Evolutionary conservation across 2,888 invertebrate species (phyloP).

Genomic region (Caenorhabditis wallacei): DNA sequence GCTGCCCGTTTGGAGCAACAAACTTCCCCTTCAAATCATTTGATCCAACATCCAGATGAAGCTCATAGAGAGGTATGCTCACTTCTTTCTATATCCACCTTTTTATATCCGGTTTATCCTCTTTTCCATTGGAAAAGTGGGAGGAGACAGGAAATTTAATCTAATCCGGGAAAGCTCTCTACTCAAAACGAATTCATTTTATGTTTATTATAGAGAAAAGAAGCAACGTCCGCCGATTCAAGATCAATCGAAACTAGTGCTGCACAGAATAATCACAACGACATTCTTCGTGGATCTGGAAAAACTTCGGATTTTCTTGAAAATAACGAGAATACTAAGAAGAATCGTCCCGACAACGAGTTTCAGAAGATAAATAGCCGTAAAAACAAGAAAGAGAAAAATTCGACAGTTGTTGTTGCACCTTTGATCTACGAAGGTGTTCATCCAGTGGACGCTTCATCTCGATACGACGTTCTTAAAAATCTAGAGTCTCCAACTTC

Average conservation of each 20-base stretch:
- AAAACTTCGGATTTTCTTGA: conserved; percentile 15
- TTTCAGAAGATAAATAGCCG: conserved; percentile 61
- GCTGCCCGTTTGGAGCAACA: conserved; percentile 52
- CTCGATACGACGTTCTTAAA: conserved; percentile 68
- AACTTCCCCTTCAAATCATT: neutral
- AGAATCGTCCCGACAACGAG: conserved; percentile 44
- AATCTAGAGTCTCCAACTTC: conserved; percentile 50
- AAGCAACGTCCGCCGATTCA: neutral
- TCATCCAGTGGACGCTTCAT: conserved; percentile 62
- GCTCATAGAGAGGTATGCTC: conserved; percentile 22
- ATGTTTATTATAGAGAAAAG: conserved; percentile 35
- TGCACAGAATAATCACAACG: conserved; percentile 4
- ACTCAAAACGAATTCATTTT: neutral
- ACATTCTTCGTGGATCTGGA: neutral
- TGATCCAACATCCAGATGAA: conserved; percentile 26
- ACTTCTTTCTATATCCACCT: conserved; percentile 5
- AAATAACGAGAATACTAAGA: conserved; percentile 21
- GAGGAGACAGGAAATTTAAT: neutral
- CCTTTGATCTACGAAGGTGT: conserved; percentile 42
- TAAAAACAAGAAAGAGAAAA: conserved; percentile 47
- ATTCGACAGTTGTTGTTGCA: conserved; percentile 1
- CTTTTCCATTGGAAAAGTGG: neutral
- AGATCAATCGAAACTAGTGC: conserved; percentile 20
- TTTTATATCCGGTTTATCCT: neutral
- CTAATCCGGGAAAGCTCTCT: neutral